A percentile compares a stretch with the other conserved stretches of the same genome.
phyloP scores from a whole-genome alignment of 2,797 vertebrate species.

The Gobio occitaniae region DNA sequence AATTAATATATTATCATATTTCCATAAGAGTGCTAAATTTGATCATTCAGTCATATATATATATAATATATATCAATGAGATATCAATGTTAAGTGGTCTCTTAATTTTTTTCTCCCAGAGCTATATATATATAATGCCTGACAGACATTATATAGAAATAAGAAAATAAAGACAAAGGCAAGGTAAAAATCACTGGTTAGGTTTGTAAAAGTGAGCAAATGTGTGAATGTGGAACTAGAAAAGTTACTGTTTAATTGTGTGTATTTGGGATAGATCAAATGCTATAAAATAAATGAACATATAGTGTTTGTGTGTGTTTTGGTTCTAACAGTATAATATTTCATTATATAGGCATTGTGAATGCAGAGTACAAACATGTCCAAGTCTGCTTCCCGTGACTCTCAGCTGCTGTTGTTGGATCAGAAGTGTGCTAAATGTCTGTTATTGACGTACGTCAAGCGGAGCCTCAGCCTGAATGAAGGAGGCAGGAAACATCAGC shows the following conservation, averaged over 20 bases:
- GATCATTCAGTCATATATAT: too few species aligned
- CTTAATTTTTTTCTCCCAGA: too few species aligned
- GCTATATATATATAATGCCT: background rate
- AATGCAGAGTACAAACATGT: background rate
- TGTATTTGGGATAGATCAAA: background rate
- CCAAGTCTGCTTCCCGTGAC: background rate
- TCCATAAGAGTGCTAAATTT: too few species aligned
- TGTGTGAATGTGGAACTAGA: background rate
- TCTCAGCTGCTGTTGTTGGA: constrained; percentile 69
- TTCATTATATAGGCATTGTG: background rate
- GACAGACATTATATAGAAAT: background rate
- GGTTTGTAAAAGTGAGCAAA: background rate
- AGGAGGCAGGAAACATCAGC: constrained; percentile 17
- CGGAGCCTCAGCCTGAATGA: constrained; percentile 64
- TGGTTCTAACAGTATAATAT: background rate
- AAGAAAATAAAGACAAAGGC: background rate
- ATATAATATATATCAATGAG: too few species aligned
- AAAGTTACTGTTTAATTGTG: background rate
- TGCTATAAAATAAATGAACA: background rate
- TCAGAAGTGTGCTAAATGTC: constrained; percentile 64
- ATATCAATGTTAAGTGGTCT: too few species aligned
- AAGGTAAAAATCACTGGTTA: background rate
- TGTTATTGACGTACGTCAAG: constrained; percentile 66
- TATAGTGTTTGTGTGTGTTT: background rate
- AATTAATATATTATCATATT: too few species aligned